Evolutionary conservation across 1,140 invertebrate species (phyloP).

Genomic region (Conus ventricosus): DNA sequence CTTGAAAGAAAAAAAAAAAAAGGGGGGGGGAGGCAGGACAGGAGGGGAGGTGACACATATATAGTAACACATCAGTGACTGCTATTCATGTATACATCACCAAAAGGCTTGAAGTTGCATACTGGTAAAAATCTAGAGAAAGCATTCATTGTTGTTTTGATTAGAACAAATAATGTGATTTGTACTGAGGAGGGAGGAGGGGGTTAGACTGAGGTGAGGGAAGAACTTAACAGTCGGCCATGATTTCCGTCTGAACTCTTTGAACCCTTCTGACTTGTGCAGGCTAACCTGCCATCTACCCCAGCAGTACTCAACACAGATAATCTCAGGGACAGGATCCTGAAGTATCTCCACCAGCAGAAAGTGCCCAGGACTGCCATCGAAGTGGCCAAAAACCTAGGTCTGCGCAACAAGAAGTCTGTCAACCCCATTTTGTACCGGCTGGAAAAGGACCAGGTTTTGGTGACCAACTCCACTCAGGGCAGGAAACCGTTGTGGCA

Average conservation of each 20-base stretch:
- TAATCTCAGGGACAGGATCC: not conserved
- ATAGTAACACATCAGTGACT: no score
- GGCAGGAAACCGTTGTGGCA: conserved; percentile 25
- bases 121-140: not conserved
- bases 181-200: not conserved
- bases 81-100: not conserved
- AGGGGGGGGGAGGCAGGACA: no score
- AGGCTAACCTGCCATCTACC: not conserved
- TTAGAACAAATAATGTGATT: not conserved
- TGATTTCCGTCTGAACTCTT: not conserved
- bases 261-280: not conserved
- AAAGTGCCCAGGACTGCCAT: conserved; percentile 54
- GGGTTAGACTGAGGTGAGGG: no score
- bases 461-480: conserved; percentile 20
- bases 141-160: not conserved
- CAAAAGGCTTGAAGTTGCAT: not conserved
- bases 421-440: conserved; percentile 65
- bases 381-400: conserved; percentile 60
- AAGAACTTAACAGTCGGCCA: not conserved
- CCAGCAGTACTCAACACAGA: not conserved
- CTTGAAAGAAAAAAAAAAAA: no score
- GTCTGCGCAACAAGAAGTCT: conserved; percentile 59
- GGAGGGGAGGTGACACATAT: no score
- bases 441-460: conserved; percentile 54
- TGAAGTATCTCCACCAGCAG: conserved; percentile 40